Base-by-base conservation (phyloP, 2,888 invertebrate genomes). In the Cataglyphis livida region DNA sequence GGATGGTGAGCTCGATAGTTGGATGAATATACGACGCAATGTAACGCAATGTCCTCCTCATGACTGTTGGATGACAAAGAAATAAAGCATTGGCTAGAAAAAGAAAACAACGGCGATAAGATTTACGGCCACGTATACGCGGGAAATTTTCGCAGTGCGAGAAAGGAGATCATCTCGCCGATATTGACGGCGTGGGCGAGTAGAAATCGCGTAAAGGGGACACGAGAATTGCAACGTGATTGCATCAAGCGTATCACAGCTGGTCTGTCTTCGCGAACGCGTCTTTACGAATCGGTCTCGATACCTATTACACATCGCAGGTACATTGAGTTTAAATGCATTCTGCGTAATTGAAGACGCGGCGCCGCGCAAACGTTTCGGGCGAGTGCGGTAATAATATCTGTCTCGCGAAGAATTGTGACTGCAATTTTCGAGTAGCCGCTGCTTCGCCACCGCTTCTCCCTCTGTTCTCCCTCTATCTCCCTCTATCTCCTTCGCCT, bases 331-430 rank as follows among this genome's bases (percentile, higher is more conserved):
- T 88, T 92, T 91, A 91, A 93, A 92, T 91, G 92, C 91, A 85
- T 92, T 91, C 89, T 89, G 87, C 87, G 91, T 93, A 92, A 93
- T 92, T 93, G 92, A 92, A 92, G 91, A 87, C 78, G 84, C 86
- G 73, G 86, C 86, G 87, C 84, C 83, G 85, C 83, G 88, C 87
- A 91, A 92, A 88, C 89, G 86, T 86, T 91, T 88, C 84, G 83
- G 83, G 79, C 82, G 81, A 78, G 84, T 84, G 83, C 88, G 88
- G 90, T 89, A 91, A 91, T 93, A 92, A 93, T 93, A 92, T 93
- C 92, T 91, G 92, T 92, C 92, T 91, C 89, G 85, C 61, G 90
- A 92, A 92, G 92, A 93, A 91, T 92, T 91, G 93, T 91, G 92
- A 92, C 88, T 86, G 92, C 89, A 93, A 93, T 93, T 93, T 90